phyloP scores from a whole-genome alignment of 1,140 invertebrate genomes.

The Ladona fulva region DNA sequence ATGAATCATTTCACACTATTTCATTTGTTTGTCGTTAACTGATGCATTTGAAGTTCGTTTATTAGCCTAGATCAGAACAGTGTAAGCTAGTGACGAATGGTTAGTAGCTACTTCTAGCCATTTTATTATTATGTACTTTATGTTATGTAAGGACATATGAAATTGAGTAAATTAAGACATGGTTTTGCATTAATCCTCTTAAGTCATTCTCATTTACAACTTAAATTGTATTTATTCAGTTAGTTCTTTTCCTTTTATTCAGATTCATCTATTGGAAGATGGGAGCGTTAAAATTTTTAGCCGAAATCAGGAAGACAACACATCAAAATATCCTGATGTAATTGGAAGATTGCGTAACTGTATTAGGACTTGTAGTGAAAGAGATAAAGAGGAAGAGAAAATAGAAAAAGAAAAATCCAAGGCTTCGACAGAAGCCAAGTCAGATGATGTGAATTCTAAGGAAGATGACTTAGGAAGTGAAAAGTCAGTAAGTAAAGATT shows the following conservation, averaged over 20 bases:
- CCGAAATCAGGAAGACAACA: constrained; percentile 97
- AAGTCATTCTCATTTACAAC: too few species aligned
- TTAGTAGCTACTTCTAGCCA: too few species aligned
- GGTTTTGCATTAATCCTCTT: too few species aligned
- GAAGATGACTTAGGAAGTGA: neutral
- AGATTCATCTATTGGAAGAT: constrained; percentile 67
- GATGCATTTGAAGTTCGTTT: too few species aligned
- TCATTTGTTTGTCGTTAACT: too few species aligned
- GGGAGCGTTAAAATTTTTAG: constrained; percentile 79
- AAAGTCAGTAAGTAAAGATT: neutral
- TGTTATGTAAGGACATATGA: too few species aligned
- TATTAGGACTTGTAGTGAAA: constrained; percentile 96
- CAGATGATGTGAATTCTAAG: constrained; percentile 51
- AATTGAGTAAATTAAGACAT: too few species aligned
- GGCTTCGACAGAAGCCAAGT: constrained; percentile 33
- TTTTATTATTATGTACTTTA: too few species aligned
- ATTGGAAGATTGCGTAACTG: constrained; percentile 80
- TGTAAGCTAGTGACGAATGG: too few species aligned
- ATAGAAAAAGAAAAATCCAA: constrained; percentile 42
- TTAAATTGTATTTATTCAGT: too few species aligned
- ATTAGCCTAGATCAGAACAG: too few species aligned
- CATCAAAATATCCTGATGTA: constrained; percentile 95
- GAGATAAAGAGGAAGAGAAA: constrained; percentile 78
- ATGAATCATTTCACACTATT: too few species aligned
- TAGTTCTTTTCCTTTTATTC: constrained; percentile 13